Conservation (phyloP, 2,113 vertebrate genomes). For the Rousettus leschenaultii region DNA sequence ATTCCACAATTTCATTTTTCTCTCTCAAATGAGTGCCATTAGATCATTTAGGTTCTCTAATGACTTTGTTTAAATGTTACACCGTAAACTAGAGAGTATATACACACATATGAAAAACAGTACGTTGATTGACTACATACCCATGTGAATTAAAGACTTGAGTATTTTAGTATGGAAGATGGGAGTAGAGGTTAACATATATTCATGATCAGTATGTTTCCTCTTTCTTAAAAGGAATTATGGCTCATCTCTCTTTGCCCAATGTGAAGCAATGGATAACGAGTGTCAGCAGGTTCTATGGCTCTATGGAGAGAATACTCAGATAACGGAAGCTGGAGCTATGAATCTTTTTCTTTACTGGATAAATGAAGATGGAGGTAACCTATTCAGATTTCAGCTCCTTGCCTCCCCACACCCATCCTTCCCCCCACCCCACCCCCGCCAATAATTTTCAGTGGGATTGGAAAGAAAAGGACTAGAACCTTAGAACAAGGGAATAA, state of each 20-base stretch:
- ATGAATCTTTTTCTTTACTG: constrained; percentile 96
- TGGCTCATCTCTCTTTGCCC: constrained; percentile 85
- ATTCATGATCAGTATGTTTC: background rate
- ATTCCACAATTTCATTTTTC: background rate
- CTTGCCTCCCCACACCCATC: background rate
- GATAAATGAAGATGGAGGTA: constrained; percentile 94
- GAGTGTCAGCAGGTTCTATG: constrained; percentile 94
- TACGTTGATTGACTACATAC: background rate
- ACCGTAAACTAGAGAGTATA: background rate
- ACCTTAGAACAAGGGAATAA: background rate
- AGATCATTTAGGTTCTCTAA: background rate
- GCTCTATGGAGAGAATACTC: constrained; percentile 91
- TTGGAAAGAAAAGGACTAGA: background rate
- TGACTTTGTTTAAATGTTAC: background rate
- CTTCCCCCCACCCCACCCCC: no score
- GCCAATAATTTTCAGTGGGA: background rate
- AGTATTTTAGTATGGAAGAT: background rate
- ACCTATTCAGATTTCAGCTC: background rate
- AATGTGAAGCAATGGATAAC: constrained; percentile 84
- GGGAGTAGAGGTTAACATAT: background rate
- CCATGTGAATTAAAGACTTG: background rate
- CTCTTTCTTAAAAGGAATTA: constrained; percentile 87
- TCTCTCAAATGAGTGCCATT: background rate
- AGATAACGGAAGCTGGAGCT: constrained; percentile 94
- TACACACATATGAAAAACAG: background rate